These are phyloP conservation scores for Chloebia gouldiae DNA, from an alignment of 2,113 vertebrate genomes.

Conservation along the genomic window DNA sequence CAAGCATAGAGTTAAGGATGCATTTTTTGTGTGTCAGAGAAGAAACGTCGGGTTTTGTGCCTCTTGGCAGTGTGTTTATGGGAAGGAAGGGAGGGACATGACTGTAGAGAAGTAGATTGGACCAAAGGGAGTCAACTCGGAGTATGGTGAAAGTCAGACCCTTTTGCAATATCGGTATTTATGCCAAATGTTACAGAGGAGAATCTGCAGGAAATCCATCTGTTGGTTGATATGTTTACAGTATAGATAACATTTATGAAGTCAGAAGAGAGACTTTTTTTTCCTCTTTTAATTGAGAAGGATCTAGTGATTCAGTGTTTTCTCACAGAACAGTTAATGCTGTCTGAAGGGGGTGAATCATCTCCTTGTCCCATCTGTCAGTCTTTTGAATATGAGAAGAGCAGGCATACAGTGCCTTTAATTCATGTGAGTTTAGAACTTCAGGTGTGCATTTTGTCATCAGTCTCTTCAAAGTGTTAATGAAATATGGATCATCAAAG, in stretches of 20 bases:
- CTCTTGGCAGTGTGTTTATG: neutral
- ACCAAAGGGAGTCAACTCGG: neutral
- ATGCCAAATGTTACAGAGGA: neutral
- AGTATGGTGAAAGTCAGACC: neutral
- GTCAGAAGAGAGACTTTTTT: neutral
- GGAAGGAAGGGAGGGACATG: neutral
- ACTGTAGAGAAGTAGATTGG: neutral
- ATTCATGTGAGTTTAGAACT: neutral
- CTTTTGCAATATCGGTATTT: neutral
- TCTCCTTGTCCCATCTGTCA: neutral
- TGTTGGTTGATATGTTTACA: neutral
- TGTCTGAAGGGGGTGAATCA: slow-evolving; percentile 37
- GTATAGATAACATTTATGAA: neutral
- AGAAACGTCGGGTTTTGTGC: neutral
- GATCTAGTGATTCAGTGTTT: neutral
- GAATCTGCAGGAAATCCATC: neutral
- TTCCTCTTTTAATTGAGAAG: neutral
- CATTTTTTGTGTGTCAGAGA: neutral
- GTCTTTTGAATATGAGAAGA: neutral
- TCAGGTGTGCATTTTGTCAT: neutral
- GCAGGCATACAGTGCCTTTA: neutral
- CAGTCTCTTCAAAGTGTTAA: neutral
- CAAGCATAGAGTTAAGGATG: neutral
- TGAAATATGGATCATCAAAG: neutral
- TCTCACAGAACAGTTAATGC: neutral